These are phyloP conservation scores for Watsonalla binaria DNA, from an alignment of 2,888 invertebrate species.

Conservation along the genomic window DNA sequence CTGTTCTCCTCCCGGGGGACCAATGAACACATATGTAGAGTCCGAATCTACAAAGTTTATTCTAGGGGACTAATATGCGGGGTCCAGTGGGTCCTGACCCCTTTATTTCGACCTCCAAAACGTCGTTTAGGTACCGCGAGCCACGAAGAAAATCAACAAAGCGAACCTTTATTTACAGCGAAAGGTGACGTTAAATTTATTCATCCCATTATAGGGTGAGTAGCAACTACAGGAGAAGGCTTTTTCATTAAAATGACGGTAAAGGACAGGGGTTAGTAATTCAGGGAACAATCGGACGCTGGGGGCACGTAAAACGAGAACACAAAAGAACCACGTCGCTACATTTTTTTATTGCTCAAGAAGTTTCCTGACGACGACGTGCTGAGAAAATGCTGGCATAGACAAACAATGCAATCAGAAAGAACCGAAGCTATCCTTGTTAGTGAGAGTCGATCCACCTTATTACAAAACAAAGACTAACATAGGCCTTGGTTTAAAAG, in stretches of 20 bases:
- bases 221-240: slow-evolving; percentile 7
- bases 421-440: neutral
- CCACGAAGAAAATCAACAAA: too few relatives aligned
- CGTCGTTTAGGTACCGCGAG: too few relatives aligned
- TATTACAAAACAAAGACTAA: too few relatives aligned
- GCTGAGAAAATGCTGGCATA: neutral
- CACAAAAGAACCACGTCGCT: slow-evolving; percentile 29
- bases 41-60: too few relatives aligned
- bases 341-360: slow-evolving; percentile 32
- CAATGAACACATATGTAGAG: too few relatives aligned
- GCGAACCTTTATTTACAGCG: neutral
- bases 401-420: neutral
- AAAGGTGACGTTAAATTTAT: neutral
- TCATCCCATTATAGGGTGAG: neutral
- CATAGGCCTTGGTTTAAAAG: too few relatives aligned
- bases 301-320: slow-evolving; percentile 30
- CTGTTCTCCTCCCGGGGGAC: too few relatives aligned
- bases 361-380: slow-evolving; percentile 18
- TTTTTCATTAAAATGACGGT: slow-evolving; percentile 35
- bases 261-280: slow-evolving; percentile 19
- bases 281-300: slow-evolving; percentile 34
- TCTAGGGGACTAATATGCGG: too few relatives aligned
- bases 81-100: too few relatives aligned
- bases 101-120: too few relatives aligned
- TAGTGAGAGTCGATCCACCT: too few relatives aligned